Percentiles rank a stretch among this genome's conserved stretches.
Evolutionary conservation across 1,140 invertebrate species (phyloP).

Genomic region (Stenopsyche tienmushanensis): DNA sequence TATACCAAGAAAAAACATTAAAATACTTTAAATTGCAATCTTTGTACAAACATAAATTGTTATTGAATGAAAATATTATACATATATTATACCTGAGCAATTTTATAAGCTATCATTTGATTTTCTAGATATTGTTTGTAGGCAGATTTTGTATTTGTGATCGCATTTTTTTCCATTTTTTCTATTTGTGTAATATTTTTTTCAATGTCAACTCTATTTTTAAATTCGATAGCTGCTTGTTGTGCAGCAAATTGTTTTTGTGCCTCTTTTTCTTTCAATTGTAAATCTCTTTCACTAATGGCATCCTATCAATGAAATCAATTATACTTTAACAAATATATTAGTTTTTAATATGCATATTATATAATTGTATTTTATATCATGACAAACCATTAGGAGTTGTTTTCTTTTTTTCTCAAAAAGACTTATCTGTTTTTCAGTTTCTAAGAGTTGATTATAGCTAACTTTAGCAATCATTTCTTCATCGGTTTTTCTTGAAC

Average conservation of each 20-base stretch:
- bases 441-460: constrained; percentile 17
- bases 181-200: constrained; percentile 8
- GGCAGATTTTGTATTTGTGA: constrained; percentile 17
- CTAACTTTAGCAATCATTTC: constrained; percentile 9
- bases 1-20: constrained; percentile 7
- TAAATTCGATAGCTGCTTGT: constrained; percentile 10
- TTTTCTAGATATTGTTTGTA: constrained; percentile 35
- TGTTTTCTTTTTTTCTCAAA: constrained; percentile 29
- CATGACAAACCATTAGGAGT: constrained; percentile 27
- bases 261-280: constrained; percentile 32
- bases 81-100: constrained; percentile 17
- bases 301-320: constrained; percentile 23
- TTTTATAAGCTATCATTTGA: constrained; percentile 25
- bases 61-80: too few relatives aligned
- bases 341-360: constrained; percentile 7
- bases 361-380: background rate
- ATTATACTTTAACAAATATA: background rate
- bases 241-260: background rate
- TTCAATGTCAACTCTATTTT: constrained; percentile 17
- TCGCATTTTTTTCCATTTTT: constrained; percentile 17
- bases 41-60: too few relatives aligned
- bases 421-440: constrained; percentile 16
- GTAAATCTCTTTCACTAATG: constrained; percentile 23
- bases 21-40: background rate
- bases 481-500: constrained; percentile 19